These are phyloP conservation scores for Hydroisotoma schaefferi DNA, from an alignment of 2,888 invertebrate species.

Conservation along the genomic window DNA sequence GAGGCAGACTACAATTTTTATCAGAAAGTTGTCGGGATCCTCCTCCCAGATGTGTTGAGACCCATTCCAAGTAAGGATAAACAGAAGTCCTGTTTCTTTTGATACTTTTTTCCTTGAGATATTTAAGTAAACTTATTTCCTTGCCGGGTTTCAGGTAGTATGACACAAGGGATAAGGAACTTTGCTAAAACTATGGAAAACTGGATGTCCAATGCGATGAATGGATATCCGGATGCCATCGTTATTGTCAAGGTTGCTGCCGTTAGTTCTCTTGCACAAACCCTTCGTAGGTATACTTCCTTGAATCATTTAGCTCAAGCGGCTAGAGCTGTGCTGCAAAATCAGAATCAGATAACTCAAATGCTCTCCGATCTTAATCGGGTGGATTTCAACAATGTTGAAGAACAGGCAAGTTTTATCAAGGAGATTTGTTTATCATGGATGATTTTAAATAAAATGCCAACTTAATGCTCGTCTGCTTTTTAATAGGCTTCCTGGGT, in stretches of 20 bases:
- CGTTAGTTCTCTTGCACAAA: slow-evolving; percentile 90
- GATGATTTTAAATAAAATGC: not conserved
- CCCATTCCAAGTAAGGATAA: slow-evolving; percentile 76
- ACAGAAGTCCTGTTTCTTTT: too few relatives aligned
- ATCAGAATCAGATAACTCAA: slow-evolving; percentile 89
- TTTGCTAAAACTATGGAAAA: slow-evolving; percentile 89
- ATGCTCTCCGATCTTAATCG: slow-evolving; percentile 95
- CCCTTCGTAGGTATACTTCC: slow-evolving; percentile 90
- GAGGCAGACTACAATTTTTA: slow-evolving; percentile 88
- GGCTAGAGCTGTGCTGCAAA: slow-evolving; percentile 91
- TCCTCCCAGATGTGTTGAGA: slow-evolving; percentile 92
- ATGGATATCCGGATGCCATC: slow-evolving; percentile 65
- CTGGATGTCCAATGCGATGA: slow-evolving; percentile 77
- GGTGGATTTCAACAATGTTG: slow-evolving; percentile 96
- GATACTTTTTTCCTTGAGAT: too few relatives aligned
- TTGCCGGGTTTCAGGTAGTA: slow-evolving; percentile 58
- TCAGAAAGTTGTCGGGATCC: slow-evolving; percentile 90
- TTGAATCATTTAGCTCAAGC: slow-evolving; percentile 95
- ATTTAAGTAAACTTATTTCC: not conserved
- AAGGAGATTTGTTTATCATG: slow-evolving; percentile 5
- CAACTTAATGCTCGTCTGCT: slow-evolving; percentile 1
- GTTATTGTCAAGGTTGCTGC: slow-evolving; percentile 59
- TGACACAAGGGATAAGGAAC: slow-evolving; percentile 89
- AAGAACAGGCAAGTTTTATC: slow-evolving; percentile 62
- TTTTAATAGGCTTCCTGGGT: slow-evolving; percentile 86